Base-by-base conservation (phyloP, 2,888 invertebrate genomes). In the Cristatella mucedo region DNA sequence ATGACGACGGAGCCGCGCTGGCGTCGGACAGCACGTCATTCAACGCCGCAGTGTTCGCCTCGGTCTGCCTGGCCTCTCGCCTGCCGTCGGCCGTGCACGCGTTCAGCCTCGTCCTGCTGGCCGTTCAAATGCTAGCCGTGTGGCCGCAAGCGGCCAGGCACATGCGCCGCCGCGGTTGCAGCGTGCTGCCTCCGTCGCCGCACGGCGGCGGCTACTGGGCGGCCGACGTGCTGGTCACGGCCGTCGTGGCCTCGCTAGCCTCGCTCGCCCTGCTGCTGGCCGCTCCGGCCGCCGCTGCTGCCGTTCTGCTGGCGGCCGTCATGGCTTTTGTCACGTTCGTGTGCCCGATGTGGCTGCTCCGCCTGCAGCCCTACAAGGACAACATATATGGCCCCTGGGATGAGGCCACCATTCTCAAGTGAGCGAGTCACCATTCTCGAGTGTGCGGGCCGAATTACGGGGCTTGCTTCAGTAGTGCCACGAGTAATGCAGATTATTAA, bases 381-480 rank as follows among this genome's bases (percentile, higher is more conserved):
- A 93, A 89, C 64, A 91, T 89, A 46, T 81, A 91, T 65, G 93
- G 93, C 0, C 93, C 93, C 0, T 95, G 93, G 93, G 93, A 93
- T 64, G 93, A 95, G 61, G 93, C 93, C 15, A 52, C 57, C 11
- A 55, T 55, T n/a, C n/a, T n/a, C n/a, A n/a, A n/a, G n/a, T n/a
- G n/a, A n/a, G n/a, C n/a, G n/a, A n/a, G n/a, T n/a, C n/a, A n/a
- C n/a, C n/a, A n/a, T n/a, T n/a, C n/a, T n/a, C n/a, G n/a, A n/a
- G n/a, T n/a, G n/a, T n/a, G n/a, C n/a, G n/a, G n/a, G n/a, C n/a
- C n/a, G n/a, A n/a, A n/a, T n/a, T n/a, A n/a, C n/a, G n/a, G n/a
- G n/a, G n/a, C n/a, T n/a, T n/a, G n/a, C n/a, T n/a, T n/a, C n/a
- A n/a, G n/a, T n/a, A n/a, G n/a, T n/a, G n/a, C n/a, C n/a, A n/a